phyloP scores from a whole-genome alignment of 2,113 vertebrate genomes.

The Sebastes schlegelii region DNA sequence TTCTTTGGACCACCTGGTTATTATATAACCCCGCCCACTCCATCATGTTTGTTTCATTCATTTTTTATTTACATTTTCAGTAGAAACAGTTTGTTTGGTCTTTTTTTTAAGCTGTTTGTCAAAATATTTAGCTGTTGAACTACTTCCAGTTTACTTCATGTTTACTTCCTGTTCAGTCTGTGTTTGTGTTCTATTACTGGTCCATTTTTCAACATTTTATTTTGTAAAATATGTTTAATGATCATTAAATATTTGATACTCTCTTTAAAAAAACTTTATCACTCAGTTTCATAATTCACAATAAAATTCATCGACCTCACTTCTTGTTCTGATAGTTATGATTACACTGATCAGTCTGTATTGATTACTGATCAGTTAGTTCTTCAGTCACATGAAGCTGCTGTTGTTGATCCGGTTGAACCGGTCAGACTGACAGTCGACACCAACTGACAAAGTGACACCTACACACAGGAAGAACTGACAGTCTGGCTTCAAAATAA shows the following conservation, averaged over 20 bases:
- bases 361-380: no score
- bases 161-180: not conserved
- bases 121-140: not conserved
- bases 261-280: not conserved
- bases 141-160: not conserved
- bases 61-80: not conserved
- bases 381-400: not conserved
- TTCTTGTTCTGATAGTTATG: not conserved
- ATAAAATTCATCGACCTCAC: not conserved
- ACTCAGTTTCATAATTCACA: not conserved
- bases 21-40: not conserved
- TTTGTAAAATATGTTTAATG: conserved; percentile 19
- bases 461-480: conserved; percentile 11
- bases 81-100: not conserved
- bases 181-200: not conserved
- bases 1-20: not conserved
- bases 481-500: conserved; percentile 22
- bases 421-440: not conserved
- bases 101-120: not conserved
- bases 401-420: not conserved
- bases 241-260: conserved; percentile 16
- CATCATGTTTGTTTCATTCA: not conserved
- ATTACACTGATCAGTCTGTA: no score
- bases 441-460: not conserved
- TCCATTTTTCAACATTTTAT: not conserved